phyloP scores from a whole-genome alignment of 30 jellyfish, hydroid and myxozoan genomes.

The Chrysaora quinquecirrha region DNA sequence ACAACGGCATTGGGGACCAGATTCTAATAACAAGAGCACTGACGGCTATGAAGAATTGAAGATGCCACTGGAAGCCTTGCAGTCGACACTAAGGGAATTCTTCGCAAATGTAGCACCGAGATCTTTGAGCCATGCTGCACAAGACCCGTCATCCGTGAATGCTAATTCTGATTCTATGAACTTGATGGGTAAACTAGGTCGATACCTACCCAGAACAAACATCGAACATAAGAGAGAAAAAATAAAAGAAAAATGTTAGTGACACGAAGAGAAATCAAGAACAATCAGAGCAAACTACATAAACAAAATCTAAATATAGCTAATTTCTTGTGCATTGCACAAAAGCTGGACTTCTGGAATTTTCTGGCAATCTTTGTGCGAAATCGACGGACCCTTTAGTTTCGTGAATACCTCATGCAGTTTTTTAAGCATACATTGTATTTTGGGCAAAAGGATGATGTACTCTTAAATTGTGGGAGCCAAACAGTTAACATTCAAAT shows the following conservation, averaged over 20 bases:
- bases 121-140: conserved; percentile 90
- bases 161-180: conserved; percentile 90
- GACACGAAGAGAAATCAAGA: conserved; percentile 11
- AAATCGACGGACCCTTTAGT: too few relatives aligned
- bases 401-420: too few relatives aligned
- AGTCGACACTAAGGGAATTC: conserved; percentile 86
- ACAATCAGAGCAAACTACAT: neutral
- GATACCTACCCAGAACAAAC: conserved; percentile 94
- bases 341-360: too few relatives aligned
- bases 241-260: conserved; percentile 44
- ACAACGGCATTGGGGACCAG: conserved; percentile 35
- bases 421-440: too few relatives aligned
- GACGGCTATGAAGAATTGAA: conserved; percentile 58
- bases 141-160: conserved; percentile 84
- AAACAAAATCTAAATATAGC: too few relatives aligned
- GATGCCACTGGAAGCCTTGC: conserved; percentile 84
- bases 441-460: too few relatives aligned
- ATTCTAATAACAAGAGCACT: conserved; percentile 12
- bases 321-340: too few relatives aligned
- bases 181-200: conserved; percentile 91
- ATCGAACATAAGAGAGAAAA: conserved; percentile 64
- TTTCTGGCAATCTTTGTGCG: too few relatives aligned
- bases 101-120: conserved; percentile 80
- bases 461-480: too few relatives aligned
- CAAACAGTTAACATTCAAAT: too few relatives aligned